A percentile compares a stretch with the other conserved stretches of the same genome.
Conservation (phyloP, 2,797 vertebrate genomes). For the Cyprinella venusta region DNA sequence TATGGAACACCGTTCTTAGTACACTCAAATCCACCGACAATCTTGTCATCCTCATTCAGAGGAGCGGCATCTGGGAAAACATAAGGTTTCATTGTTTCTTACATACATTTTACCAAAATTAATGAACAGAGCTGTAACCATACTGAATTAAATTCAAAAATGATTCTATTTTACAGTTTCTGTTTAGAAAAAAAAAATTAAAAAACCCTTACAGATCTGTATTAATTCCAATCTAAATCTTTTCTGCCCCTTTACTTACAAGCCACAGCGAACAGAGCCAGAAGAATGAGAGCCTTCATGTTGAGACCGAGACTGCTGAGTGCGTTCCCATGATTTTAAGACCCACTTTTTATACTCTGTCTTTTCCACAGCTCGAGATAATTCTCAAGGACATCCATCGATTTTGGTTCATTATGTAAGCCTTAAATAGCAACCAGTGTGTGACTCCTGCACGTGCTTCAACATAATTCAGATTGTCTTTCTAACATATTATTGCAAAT, state of each 20-base stretch:
- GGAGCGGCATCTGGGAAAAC: conserved; percentile 46
- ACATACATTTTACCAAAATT: not conserved
- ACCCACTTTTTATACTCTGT: conserved; percentile 36
- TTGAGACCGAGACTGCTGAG: conserved; percentile 22
- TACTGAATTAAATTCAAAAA: not conserved
- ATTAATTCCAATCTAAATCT: not conserved
- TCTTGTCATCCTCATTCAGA: conserved; percentile 74
- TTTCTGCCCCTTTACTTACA: conserved; percentile 31
- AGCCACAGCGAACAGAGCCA: conserved; percentile 54
- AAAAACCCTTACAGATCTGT: not conserved
- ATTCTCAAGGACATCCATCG: conserved; percentile 14
- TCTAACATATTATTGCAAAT: not conserved
- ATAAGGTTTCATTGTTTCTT: not conserved
- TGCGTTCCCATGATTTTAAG: not conserved
- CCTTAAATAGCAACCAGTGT: conserved; percentile 27
- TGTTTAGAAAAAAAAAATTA: not conserved
- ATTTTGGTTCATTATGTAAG: not conserved
- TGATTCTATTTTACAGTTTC: not conserved
- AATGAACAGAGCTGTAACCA: not conserved
- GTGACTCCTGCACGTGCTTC: conserved; percentile 33
- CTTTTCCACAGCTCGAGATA: conserved; percentile 1
- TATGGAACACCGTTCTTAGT: conserved; percentile 72
- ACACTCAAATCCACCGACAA: conserved; percentile 83
- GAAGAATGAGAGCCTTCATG: conserved; percentile 57
- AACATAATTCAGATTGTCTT: not conserved